Base-by-base conservation (phyloP, 2,113 vertebrate species). In the Labeo catla region DNA sequence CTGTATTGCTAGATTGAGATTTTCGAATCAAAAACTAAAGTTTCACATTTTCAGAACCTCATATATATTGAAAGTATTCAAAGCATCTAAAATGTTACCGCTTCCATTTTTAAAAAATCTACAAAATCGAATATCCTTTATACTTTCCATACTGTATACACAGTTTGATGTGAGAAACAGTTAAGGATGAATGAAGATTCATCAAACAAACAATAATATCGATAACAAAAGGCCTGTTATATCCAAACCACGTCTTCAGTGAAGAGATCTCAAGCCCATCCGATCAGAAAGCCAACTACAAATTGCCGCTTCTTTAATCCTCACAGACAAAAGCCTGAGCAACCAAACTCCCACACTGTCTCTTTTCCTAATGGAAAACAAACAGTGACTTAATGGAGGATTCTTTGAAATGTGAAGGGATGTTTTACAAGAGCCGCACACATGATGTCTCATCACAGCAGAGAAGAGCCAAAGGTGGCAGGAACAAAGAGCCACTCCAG, bases 1-100 rank as follows among this genome's bases (percentile, higher is more conserved):
- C 88, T 89, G 88, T 89, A 89, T 89, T 89, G 86, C 88, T 87
- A 76, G 72, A 57, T 50, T 86, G 72, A 72, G 77, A 89, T 84
- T 87, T 80, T 81, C 23, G 47, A 84, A 78, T 82, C 83, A 50
- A 74, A 84, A 45, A 83, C 66, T 39, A 50, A 79, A 34, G 16
- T 49, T 87, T 82, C 72, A 65, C 52, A 89, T 82, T 39, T n/a
- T 81, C 66, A 63, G 57, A 85, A 73, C 23, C n/a, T 28, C 65
- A 19, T n/a, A 28, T 85, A 23, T 45, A 45, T 4, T 65, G 12
- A 43, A 72, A n/a, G 39, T 73, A 73, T 61, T 9, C 3, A 8
- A 61, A 61, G 57, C 57, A 73, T 73, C 9, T 45, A 45, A 73
- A 73, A 73, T 11, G 8, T 45, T 73, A 45, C 10, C 0, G 16